These are phyloP conservation scores for Periophthalmus modestus DNA, from an alignment of 2,113 vertebrate genomes.

Conservation along the genomic window DNA sequence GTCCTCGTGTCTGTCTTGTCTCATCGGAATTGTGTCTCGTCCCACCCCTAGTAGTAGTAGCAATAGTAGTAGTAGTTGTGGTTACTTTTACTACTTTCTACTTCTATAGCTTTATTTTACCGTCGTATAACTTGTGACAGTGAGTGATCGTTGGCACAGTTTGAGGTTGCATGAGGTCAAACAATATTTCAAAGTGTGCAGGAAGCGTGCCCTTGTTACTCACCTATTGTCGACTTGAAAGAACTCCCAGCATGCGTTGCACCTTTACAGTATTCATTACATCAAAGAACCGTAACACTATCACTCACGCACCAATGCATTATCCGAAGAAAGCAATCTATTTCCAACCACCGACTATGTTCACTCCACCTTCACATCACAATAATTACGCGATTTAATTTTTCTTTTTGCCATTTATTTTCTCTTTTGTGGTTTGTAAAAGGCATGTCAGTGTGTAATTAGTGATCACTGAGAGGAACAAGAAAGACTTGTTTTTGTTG, in stretches of 20 bases:
- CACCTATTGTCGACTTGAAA: slow-evolving; percentile 26
- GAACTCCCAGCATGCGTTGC: slow-evolving; percentile 8
- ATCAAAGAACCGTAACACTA: slow-evolving; percentile 24
- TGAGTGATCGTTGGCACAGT: neutral
- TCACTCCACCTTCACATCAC: slow-evolving; percentile 19
- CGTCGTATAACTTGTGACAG: neutral
- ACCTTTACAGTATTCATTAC: slow-evolving; percentile 29
- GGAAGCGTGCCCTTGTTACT: slow-evolving; percentile 9
- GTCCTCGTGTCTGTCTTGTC: too few species aligned
- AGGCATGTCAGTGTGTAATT: slow-evolving; percentile 69
- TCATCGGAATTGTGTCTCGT: too few species aligned
- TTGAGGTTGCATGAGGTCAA: neutral
- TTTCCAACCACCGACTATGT: slow-evolving; percentile 34
- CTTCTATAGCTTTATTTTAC: neutral
- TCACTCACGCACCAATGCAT: slow-evolving; percentile 32
- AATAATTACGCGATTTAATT: slow-evolving; percentile 66
- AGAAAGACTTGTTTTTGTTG: slow-evolving; percentile 63
- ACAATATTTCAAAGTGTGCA: neutral
- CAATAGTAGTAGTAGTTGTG: too few species aligned
- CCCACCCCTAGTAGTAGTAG: too few species aligned
- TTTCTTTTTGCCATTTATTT: slow-evolving; percentile 28
- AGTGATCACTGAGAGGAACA: slow-evolving; percentile 62
- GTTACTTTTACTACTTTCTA: neutral
- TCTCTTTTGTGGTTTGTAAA: slow-evolving; percentile 43
- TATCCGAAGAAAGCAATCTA: slow-evolving; percentile 36